Evolutionary conservation across 2,888 invertebrate genomes (phyloP).

Genomic region (Oxycera nigricornis): DNA sequence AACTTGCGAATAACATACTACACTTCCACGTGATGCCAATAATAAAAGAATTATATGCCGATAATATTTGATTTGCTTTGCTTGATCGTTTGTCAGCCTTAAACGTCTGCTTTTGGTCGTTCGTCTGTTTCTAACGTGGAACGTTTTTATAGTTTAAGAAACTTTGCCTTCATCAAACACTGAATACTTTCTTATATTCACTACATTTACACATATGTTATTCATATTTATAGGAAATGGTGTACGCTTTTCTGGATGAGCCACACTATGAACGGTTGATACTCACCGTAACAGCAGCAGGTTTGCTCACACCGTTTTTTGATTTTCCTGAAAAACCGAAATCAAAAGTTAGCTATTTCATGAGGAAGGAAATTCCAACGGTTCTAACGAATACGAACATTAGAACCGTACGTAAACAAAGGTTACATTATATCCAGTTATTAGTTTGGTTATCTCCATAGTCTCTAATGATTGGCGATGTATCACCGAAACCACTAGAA

Average conservation of each 20-base stretch:
- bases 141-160: no score
- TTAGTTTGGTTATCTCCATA: constrained; percentile 50
- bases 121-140: no score
- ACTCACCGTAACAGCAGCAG: constrained; percentile 69
- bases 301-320: constrained; percentile 70
- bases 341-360: constrained; percentile 78
- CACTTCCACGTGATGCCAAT: no score
- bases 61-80: no score
- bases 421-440: no score
- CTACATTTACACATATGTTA: background rate
- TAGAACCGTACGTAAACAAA: constrained; percentile 51
- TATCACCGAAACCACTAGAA: constrained; percentile 73
- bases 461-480: constrained; percentile 73
- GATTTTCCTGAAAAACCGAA: constrained; percentile 69
- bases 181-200: no score
- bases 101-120: no score
- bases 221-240: constrained; percentile 61
- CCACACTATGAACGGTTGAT: constrained; percentile 63
- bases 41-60: no score
- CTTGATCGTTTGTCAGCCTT: no score
- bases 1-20: no score
- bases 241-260: constrained; percentile 65
- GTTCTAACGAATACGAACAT: constrained; percentile 70
- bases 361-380: constrained; percentile 68
- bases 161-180: no score